phyloP scores from a whole-genome alignment of 2,797 vertebrate species.

The Scolopax bukidnonensis region DNA sequence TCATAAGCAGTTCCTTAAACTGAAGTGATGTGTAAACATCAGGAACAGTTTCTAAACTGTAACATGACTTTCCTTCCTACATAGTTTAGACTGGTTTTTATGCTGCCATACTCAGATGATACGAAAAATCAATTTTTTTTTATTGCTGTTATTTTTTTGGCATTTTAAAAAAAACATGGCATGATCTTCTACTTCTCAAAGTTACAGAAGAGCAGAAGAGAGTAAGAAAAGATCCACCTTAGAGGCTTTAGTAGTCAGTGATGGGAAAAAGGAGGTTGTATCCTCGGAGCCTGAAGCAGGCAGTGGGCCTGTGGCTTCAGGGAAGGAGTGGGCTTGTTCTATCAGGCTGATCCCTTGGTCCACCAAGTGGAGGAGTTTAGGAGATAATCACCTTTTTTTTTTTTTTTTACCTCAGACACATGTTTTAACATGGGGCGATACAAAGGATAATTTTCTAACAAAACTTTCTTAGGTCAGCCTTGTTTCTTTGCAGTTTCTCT shows the following conservation, averaged over 20 bases:
- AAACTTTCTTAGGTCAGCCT: background rate
- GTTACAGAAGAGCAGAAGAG: too few species aligned
- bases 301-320: too few species aligned
- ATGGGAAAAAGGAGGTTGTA: too few species aligned
- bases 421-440: background rate
- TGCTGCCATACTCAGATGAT: background rate
- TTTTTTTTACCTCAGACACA: background rate
- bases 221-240: too few species aligned
- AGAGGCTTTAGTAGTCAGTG: too few species aligned
- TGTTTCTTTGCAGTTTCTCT: background rate
- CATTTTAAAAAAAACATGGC: too few species aligned
- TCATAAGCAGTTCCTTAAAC: slow-evolving; percentile 41
- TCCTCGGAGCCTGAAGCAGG: too few species aligned
- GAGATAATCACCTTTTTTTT: background rate
- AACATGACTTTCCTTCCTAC: background rate
- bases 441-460: background rate
- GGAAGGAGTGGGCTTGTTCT: too few species aligned
- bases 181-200: too few species aligned
- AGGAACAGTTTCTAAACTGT: slow-evolving; percentile 25
- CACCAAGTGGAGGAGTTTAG: background rate
- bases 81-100: background rate
- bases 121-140: background rate
- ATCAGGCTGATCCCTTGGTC: too few species aligned
- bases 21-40: slow-evolving; percentile 43
- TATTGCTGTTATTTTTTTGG: background rate